These are phyloP conservation scores for Cryptoblepharus egeriae DNA, from an alignment of 2,797 vertebrate species.

Conservation along the genomic window DNA sequence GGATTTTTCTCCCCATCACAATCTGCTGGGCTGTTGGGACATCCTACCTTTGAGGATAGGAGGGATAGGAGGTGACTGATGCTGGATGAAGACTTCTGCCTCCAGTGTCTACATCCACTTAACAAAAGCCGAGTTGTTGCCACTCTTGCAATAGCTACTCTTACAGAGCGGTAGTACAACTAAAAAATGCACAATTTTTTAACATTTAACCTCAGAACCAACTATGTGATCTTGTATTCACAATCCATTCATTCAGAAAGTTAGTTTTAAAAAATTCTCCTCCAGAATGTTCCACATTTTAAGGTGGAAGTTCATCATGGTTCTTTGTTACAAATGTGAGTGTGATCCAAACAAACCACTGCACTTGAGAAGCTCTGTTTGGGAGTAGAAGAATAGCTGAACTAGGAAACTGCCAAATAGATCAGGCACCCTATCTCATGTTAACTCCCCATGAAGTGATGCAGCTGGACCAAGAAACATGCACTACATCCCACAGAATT, in stretches of 20 bases:
- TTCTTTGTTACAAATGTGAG: too few species aligned
- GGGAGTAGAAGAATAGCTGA: too few species aligned
- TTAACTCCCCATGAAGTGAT: too few species aligned
- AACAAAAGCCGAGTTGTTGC: background rate
- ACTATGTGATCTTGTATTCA: conserved; percentile 9
- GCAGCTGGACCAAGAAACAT: too few species aligned
- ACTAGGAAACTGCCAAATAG: too few species aligned
- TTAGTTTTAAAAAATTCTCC: conserved; percentile 23
- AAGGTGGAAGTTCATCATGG: background rate
- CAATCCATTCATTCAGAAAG: background rate
- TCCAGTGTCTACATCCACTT: background rate
- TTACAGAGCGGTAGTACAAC: background rate
- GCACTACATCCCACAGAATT: too few species aligned
- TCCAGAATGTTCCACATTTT: background rate
- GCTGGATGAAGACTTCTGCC: background rate
- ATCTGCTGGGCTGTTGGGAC: background rate
- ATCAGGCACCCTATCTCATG: too few species aligned
- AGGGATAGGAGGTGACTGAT: background rate
- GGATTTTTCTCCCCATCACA: background rate
- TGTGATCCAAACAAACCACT: too few species aligned
- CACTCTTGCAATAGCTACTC: background rate
- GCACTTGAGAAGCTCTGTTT: too few species aligned
- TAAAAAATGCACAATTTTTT: background rate
- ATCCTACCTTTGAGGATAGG: background rate
- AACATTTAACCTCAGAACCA: background rate